phyloP scores from a whole-genome alignment of 2,113 vertebrate species.

The Gasterosteus nipponicus region DNA sequence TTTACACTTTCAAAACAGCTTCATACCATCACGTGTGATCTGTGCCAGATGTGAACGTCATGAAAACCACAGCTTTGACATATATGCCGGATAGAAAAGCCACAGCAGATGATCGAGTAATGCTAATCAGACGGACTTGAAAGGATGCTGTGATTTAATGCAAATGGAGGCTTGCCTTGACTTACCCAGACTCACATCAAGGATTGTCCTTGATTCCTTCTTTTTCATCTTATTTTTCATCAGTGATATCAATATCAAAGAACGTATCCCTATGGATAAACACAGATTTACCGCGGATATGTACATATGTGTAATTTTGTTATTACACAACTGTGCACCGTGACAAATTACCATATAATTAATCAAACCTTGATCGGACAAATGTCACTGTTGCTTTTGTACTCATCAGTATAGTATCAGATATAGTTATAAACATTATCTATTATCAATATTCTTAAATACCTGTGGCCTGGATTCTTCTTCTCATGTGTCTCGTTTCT shows the following conservation, averaged over 20 bases:
- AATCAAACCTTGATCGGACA: not conserved
- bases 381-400: not conserved
- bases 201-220: constrained; percentile 16
- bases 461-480: too few relatives aligned
- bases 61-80: constrained; percentile 32
- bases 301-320: not conserved
- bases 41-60: constrained; percentile 22
- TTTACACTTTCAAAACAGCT: constrained; percentile 18
- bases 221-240: constrained; percentile 9
- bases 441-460: too few relatives aligned
- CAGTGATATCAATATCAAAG: constrained; percentile 27
- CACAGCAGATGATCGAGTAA: constrained; percentile 27
- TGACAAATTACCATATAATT: too few relatives aligned
- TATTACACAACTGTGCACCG: not conserved
- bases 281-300: constrained; percentile 14
- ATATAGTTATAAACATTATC: not conserved
- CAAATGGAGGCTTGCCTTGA: constrained; percentile 6
- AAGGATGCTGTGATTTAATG: constrained; percentile 33
- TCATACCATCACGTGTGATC: constrained; percentile 1
- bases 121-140: constrained; percentile 47
- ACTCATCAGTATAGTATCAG: not conserved
- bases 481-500: too few relatives aligned
- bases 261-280: constrained; percentile 26
- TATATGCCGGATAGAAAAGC: constrained; percentile 7
- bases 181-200: not conserved